A percentile compares a stretch with the other conserved stretches of the same genome.
These are phyloP conservation scores for Forbesichthys agassizii DNA, from an alignment of 2,113 vertebrate species.

Conservation along the genomic window DNA sequence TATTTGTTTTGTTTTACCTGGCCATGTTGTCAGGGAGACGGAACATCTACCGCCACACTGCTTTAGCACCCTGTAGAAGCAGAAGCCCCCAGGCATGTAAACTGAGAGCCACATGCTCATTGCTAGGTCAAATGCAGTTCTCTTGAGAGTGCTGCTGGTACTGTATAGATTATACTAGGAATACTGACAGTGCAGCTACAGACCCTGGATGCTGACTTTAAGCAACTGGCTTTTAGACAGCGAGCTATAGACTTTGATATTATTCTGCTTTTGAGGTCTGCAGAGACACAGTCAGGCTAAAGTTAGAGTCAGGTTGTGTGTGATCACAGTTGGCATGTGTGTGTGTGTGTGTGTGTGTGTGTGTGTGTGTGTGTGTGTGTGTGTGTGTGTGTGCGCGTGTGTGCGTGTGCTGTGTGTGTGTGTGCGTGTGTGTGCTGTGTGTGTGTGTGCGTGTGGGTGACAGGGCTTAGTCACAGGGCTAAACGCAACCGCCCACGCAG, in stretches of 20 bases:
- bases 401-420: constrained; percentile 29
- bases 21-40: constrained; percentile 8
- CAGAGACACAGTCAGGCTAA: constrained; percentile 20
- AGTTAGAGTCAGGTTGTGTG: constrained; percentile 38
- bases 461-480: constrained; percentile 56
- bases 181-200: constrained; percentile 48
- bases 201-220: constrained; percentile 10
- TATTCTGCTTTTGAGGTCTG: constrained; percentile 35
- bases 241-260: constrained; percentile 59
- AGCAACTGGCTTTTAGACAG: not conserved
- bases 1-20: constrained; percentile 2
- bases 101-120: constrained; percentile 39
- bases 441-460: constrained; percentile 36
- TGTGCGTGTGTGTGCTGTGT: constrained; percentile 17
- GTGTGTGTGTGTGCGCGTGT: not conserved
- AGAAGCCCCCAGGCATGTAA: constrained; percentile 31
- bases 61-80: constrained; percentile 31
- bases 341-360: constrained; percentile 12
- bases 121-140: constrained; percentile 32
- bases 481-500: constrained; percentile 62
- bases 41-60: constrained; percentile 24
- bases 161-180: constrained; percentile 38
- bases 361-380: constrained; percentile 16
- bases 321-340: constrained; percentile 4
- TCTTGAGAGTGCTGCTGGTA: constrained; percentile 29